phyloP scores from a whole-genome alignment of 2,888 invertebrate genomes.

The Drosophila mimica region DNA sequence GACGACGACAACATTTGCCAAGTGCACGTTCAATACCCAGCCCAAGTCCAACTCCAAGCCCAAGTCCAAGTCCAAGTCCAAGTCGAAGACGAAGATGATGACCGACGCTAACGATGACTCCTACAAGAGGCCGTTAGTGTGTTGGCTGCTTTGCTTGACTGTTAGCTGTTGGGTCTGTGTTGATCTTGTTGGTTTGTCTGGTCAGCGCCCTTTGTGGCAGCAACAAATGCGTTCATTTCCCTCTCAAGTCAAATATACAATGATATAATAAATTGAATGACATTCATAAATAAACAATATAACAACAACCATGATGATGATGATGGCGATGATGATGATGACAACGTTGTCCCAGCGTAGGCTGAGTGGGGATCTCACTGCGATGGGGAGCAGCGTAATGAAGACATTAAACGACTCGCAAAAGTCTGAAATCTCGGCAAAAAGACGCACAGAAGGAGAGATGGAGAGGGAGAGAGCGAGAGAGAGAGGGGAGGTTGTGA shows the following conservation, averaged over 20 bases:
- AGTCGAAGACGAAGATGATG: constrained; percentile 37
- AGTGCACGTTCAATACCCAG: constrained; percentile 2
- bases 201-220: constrained; percentile 69
- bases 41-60: constrained; percentile 24
- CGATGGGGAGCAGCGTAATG: constrained; percentile 62
- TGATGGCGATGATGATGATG: constrained; percentile 20
- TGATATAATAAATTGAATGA: constrained; percentile 84
- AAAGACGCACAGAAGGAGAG: constrained; percentile 26
- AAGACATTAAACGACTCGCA: constrained; percentile 68
- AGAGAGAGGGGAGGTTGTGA: neutral
- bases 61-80: constrained; percentile 19
- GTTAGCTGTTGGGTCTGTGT: constrained; percentile 11
- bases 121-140: constrained; percentile 72
- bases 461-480: neutral
- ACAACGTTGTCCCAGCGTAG: constrained; percentile 36
- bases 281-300: constrained; percentile 84
- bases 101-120: constrained; percentile 62
- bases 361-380: constrained; percentile 37
- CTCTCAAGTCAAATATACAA: constrained; percentile 80
- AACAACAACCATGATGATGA: constrained; percentile 28
- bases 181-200: constrained; percentile 46
- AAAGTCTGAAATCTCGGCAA: constrained; percentile 19
- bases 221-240: constrained; percentile 82
- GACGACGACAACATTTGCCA: constrained; percentile 26
- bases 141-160: constrained; percentile 7